Evolutionary conservation across 2,113 vertebrate genomes (phyloP), one percentile per base, ranked within the genome.

Genomic region (Spea bombifrons): DNA sequence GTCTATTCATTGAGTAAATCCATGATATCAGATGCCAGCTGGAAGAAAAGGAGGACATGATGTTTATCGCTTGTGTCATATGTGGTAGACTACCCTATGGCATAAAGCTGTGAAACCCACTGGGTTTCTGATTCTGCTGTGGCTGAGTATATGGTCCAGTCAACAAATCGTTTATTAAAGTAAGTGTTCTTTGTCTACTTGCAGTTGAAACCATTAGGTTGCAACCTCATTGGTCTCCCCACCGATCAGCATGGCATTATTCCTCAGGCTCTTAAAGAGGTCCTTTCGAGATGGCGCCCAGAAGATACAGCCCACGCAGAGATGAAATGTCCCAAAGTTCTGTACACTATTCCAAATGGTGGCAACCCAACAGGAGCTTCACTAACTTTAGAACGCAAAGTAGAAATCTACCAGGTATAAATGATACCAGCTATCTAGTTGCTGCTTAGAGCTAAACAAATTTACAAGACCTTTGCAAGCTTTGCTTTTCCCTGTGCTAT

Each of bases 271-370:
- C 91, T 99, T 80, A 88, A 85, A 86, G 89, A 92, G 68, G 81
- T 94, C 75, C 88, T 99, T 15, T 94, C 93, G 44, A 84, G 73
- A 7, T 99, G 97, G 96, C 88, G 88, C 67, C 91, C 93, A 0
- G 88, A 92, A 12, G 95, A 97, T 30, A 81, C 91, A 7, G 91
- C 87, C 72, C 87, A 87, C 4, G 84, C 75, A 0, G 71, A 82
- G 69, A 91, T 81, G 83, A 86, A 84, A 0, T 83, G 84, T 2
- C 96, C 97, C 45, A 95, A 90, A 82, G 81, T 96, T 71, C 91
- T 99, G 49, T 99, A 98, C 82, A 97, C 94, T 12, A 92, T 98
- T 83, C 97, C 97, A 30, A 99, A 97, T 30, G 96, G 97, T 47
- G 94, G 92, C 61, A 99, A 99, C 83, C 97, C 97, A 71, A 94